phyloP scores from a whole-genome alignment of 2,888 invertebrate genomes.

The Cosmia trapezina region DNA sequence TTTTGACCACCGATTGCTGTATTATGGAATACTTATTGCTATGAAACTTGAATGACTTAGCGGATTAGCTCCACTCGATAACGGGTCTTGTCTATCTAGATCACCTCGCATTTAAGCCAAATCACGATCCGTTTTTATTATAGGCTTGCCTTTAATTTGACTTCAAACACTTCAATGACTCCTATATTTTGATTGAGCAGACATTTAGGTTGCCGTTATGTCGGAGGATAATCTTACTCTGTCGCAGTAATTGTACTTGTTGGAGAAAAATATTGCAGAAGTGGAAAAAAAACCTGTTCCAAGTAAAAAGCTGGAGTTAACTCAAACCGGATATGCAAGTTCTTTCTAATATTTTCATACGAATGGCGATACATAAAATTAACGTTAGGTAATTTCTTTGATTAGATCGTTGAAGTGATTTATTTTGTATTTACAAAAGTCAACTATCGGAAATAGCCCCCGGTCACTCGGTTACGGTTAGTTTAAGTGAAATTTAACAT shows the following conservation, averaged over 20 bases:
- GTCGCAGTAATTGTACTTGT: slow-evolving; percentile 25
- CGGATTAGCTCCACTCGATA: slow-evolving; percentile 14
- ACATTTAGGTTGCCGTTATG: slow-evolving; percentile 24
- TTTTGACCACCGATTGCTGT: slow-evolving; percentile 35
- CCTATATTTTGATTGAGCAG: slow-evolving; percentile 41
- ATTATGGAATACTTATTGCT: slow-evolving; percentile 24
- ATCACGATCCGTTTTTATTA: slow-evolving; percentile 34
- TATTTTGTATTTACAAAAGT: slow-evolving; percentile 72
- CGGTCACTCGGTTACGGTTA: slow-evolving; percentile 71
- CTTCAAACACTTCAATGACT: too few relatives aligned
- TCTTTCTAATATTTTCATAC: slow-evolving; percentile 71
- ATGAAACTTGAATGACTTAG: slow-evolving; percentile 13
- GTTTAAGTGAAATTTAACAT: slow-evolving; percentile 80
- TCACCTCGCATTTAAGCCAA: slow-evolving; percentile 36
- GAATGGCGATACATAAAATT: slow-evolving; percentile 68
- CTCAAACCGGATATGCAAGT: slow-evolving; percentile 72
- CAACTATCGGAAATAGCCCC: slow-evolving; percentile 71
- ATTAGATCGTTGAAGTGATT: slow-evolving; percentile 68
- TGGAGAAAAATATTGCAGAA: slow-evolving; percentile 33
- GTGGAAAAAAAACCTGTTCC: slow-evolving; percentile 58
- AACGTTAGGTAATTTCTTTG: slow-evolving; percentile 72
- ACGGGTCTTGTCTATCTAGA: slow-evolving; percentile 42
- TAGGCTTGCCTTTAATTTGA: slow-evolving; percentile 22
- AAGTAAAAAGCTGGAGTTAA: slow-evolving; percentile 66
- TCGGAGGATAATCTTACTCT: slow-evolving; percentile 22